Conservation (phyloP, 2,113 vertebrate species). For the Sciurus niger region DNA sequence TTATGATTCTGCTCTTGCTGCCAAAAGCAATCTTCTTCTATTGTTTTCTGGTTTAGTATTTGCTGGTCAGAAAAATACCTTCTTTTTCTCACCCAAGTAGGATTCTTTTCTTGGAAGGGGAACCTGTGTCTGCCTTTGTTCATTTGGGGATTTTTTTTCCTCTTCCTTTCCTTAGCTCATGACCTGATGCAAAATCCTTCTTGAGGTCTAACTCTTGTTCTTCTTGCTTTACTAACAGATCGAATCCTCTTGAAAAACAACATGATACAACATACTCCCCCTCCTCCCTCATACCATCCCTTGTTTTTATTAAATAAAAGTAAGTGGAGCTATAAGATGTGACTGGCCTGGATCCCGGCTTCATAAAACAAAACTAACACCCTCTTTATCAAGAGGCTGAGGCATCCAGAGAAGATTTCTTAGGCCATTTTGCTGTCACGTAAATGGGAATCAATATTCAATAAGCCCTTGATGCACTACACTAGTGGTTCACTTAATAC, state of each 20-base stretch:
- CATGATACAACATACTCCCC: constrained; percentile 4
- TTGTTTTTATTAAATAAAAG: constrained; percentile 88
- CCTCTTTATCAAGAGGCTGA: constrained; percentile 85
- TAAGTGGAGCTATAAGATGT: constrained; percentile 87
- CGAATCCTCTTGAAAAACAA: constrained; percentile 79
- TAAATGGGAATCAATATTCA: constrained; percentile 88
- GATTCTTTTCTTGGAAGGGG: not conserved
- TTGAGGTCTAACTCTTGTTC: constrained; percentile 75
- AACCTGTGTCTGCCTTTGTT: not conserved
- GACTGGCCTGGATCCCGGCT: constrained; percentile 85
- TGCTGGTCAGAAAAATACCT: not conserved
- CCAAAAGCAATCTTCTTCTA: not conserved
- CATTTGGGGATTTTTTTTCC: constrained; percentile 40
- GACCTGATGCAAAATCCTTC: constrained; percentile 74
- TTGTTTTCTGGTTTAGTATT: not conserved
- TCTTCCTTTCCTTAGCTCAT: constrained; percentile 43
- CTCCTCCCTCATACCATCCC: constrained; percentile 65
- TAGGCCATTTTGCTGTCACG: constrained; percentile 87
- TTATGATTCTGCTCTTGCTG: not conserved
- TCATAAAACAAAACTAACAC: constrained; percentile 87
- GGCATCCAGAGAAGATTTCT: constrained; percentile 86
- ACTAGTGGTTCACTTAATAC: constrained; percentile 82
- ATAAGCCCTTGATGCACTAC: constrained; percentile 87
- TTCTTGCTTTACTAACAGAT: constrained; percentile 85
- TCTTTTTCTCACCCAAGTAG: not conserved